Evolutionary conservation across 2,888 invertebrate species (phyloP).

Genomic region (Gonocerus acuteangulatus): DNA sequence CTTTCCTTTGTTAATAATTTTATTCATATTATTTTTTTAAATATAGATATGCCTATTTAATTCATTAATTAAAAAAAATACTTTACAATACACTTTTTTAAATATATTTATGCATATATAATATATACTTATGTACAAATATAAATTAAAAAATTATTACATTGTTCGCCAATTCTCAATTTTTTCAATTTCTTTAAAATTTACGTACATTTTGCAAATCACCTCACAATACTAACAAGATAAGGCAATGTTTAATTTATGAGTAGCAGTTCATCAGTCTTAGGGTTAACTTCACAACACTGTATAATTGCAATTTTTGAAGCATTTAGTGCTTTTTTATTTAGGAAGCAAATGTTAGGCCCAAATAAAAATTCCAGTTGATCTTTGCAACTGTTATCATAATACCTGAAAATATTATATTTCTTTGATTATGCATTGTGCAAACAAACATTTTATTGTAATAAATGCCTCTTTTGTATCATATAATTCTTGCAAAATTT

Average conservation of each 20-base stretch:
- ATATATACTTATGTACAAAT: slow-evolving; percentile 20
- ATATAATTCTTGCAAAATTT: neutral
- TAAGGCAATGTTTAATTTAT: slow-evolving; percentile 20
- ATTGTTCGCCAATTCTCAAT: slow-evolving; percentile 3
- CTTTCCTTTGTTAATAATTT: too few species aligned
- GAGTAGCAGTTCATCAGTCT: slow-evolving; percentile 32
- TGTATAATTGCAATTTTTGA: slow-evolving; percentile 30
- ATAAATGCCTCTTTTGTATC: slow-evolving; percentile 14
- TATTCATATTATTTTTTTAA: too few species aligned
- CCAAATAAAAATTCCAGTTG: slow-evolving; percentile 10
- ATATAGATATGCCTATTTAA: neutral
- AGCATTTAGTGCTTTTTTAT: slow-evolving; percentile 10
- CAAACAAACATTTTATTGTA: slow-evolving; percentile 6
- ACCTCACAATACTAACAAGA: neutral
- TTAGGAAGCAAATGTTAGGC: slow-evolving; percentile 18
- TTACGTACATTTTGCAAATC: neutral
- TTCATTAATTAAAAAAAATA: slow-evolving; percentile 9
- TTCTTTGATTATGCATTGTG: neutral
- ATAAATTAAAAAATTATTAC: slow-evolving; percentile 16
- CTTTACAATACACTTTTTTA: slow-evolving; percentile 9
- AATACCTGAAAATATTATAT: neutral
- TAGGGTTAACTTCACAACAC: slow-evolving; percentile 34
- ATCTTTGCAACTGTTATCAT: slow-evolving; percentile 1
- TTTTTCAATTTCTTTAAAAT: neutral
- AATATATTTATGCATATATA: slow-evolving; percentile 20